These are phyloP conservation scores for Falco biarmicus DNA, from an alignment of 2,797 vertebrate species.

Conservation along the genomic window DNA sequence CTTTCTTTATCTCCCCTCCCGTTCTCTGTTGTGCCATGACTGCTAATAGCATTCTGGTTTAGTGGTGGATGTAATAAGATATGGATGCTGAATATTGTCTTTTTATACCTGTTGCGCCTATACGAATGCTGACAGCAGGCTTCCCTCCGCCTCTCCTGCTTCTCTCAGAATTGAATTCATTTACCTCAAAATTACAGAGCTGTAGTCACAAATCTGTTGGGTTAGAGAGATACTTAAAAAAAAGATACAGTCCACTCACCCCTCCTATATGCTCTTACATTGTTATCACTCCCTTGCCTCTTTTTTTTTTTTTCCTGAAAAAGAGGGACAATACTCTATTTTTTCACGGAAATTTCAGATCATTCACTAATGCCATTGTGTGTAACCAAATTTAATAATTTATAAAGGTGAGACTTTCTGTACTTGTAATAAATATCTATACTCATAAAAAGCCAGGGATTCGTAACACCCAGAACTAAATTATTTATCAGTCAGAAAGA, in stretches of 20 bases:
- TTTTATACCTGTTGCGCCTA: conserved; percentile 44
- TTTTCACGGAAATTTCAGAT: conserved; percentile 45
- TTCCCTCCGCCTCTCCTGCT: neutral
- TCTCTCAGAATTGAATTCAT: conserved; percentile 4
- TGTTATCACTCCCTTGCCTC: neutral
- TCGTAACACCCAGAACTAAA: conserved; percentile 22
- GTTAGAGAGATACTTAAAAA: conserved; percentile 1
- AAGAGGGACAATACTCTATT: neutral
- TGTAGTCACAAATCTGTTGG: conserved; percentile 19
- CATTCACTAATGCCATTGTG: conserved; percentile 7
- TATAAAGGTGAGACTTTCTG: conserved; percentile 56
- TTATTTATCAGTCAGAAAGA: conserved; percentile 35
- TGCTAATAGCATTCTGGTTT: conserved; percentile 60
- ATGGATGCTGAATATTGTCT: conserved; percentile 22
- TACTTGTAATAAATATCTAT: conserved; percentile 45
- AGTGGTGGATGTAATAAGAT: conserved; percentile 52
- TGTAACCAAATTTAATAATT: conserved; percentile 60
- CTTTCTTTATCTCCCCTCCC: conserved; percentile 53
- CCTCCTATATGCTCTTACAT: neutral
- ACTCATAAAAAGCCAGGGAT: conserved; percentile 20
- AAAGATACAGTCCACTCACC: neutral
- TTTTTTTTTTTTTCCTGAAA: neutral
- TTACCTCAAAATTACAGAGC: conserved; percentile 36
- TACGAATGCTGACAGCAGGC: neutral
- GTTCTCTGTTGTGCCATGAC: conserved; percentile 41